Percentiles rank a stretch among this genome's conserved stretches.
Conservation (phyloP, 2,888 invertebrate genomes). For the Xestia sexstrigata region DNA sequence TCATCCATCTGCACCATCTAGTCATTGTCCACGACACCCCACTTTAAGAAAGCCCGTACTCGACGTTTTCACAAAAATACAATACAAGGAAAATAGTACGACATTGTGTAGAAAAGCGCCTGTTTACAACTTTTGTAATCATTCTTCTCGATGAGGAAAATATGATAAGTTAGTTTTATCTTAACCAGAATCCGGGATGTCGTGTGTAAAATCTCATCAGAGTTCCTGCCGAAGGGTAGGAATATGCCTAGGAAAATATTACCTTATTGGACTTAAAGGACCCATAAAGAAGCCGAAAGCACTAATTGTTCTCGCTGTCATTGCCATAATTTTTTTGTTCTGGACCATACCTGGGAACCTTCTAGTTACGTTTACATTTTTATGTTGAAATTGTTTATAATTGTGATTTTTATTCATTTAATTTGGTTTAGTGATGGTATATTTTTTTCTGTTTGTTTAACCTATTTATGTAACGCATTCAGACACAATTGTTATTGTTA, state of each 20-base stretch:
- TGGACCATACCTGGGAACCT: not conserved
- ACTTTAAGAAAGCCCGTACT: slow-evolving; percentile 17
- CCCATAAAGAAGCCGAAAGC: too few relatives aligned
- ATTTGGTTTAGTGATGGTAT: too few relatives aligned
- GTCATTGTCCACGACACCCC: slow-evolving; percentile 1
- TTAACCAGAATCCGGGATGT: not conserved
- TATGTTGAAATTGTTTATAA: too few relatives aligned
- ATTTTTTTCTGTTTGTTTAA: too few relatives aligned
- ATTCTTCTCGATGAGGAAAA: slow-evolving; percentile 28
- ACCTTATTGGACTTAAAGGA: too few relatives aligned
- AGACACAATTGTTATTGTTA: too few relatives aligned
- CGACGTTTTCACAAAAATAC: slow-evolving; percentile 10
- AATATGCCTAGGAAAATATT: too few relatives aligned
- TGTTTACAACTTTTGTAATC: slow-evolving; percentile 29
- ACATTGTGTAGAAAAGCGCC: slow-evolving; percentile 15
- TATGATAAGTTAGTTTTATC: slow-evolving; percentile 15
- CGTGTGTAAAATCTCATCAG: not conserved
- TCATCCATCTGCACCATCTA: not conserved
- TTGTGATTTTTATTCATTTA: too few relatives aligned
- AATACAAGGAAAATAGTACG: slow-evolving; percentile 20
- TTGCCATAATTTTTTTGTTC: not conserved
- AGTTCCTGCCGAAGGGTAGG: not conserved
- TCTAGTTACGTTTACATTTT: not conserved
- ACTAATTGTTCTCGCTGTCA: not conserved
- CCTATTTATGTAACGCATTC: too few relatives aligned